Evolutionary conservation across 2,113 vertebrate species (phyloP).

Genomic region (Neolamprologus falcicula): DNA sequence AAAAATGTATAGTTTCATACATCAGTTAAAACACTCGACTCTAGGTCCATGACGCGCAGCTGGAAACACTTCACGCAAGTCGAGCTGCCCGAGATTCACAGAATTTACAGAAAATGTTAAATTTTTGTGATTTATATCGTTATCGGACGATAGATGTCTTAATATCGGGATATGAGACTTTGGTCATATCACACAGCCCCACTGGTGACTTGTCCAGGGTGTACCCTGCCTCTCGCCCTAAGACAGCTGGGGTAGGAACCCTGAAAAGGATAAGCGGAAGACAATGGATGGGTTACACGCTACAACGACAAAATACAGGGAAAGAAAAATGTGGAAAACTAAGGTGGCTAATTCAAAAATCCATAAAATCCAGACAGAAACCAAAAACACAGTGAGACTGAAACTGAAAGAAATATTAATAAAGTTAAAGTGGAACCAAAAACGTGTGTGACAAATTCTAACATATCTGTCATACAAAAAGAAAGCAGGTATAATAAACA

Average conservation of each 20-base stretch:
- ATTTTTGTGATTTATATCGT: no score
- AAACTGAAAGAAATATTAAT: not conserved
- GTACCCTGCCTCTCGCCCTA: not conserved
- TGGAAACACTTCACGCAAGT: no score
- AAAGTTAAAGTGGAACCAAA: not conserved
- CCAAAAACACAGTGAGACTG: not conserved
- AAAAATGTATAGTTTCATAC: no score
- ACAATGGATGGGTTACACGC: fast-evolving
- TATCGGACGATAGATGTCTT: no score
- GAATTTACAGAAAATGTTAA: no score
- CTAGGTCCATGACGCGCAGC: fast-evolving
- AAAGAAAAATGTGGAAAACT: not conserved
- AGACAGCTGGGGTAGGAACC: not conserved
- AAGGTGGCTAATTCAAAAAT: not conserved
- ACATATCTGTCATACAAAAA: not conserved
- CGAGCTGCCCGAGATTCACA: no score
- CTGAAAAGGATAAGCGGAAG: not conserved
- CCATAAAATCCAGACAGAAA: not conserved
- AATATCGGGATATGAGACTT: no score
- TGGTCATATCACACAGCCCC: not conserved
- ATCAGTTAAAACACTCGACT: no score
- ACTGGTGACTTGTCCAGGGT: not conserved
- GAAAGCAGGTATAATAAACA: not conserved
- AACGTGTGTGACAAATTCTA: not conserved
- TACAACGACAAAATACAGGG: not conserved